Conservation (phyloP, 2,797 vertebrate genomes). For the Esox masquinongy region DNA sequence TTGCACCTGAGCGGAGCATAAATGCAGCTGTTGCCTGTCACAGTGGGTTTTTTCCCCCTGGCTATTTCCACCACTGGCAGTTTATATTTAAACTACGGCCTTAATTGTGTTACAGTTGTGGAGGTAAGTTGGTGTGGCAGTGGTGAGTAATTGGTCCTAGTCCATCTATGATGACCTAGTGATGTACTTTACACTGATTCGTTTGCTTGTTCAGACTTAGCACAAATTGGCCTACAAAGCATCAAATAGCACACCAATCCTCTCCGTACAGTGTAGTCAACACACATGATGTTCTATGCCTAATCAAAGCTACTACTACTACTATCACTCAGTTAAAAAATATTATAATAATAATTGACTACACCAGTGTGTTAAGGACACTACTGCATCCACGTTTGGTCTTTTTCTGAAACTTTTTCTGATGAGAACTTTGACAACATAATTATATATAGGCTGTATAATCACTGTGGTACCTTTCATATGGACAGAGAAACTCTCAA, state of each 20-base stretch:
- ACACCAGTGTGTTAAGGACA: too few relatives aligned
- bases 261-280: not conserved
- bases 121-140: constrained; percentile 3
- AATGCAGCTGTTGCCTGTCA: constrained; percentile 14
- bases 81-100: constrained; percentile 10
- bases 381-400: too few relatives aligned
- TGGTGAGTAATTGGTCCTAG: not conserved
- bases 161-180: not conserved
- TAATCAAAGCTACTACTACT: not conserved
- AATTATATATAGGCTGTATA: too few relatives aligned
- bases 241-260: not conserved
- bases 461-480: too few relatives aligned
- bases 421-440: too few relatives aligned
- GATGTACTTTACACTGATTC: not conserved
- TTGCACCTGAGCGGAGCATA: constrained; percentile 4
- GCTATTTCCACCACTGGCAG: not conserved
- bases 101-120: not conserved
- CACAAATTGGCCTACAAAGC: not conserved
- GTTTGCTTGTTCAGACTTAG: not conserved
- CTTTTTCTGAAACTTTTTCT: too few relatives aligned
- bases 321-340: not conserved
- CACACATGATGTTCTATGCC: not conserved
- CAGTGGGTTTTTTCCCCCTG: not conserved
- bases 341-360: too few relatives aligned
- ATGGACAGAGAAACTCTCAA: too few relatives aligned